Evolutionary conservation across 2,888 invertebrate genomes (phyloP).

Genomic region (Drosophila koepferae): DNA sequence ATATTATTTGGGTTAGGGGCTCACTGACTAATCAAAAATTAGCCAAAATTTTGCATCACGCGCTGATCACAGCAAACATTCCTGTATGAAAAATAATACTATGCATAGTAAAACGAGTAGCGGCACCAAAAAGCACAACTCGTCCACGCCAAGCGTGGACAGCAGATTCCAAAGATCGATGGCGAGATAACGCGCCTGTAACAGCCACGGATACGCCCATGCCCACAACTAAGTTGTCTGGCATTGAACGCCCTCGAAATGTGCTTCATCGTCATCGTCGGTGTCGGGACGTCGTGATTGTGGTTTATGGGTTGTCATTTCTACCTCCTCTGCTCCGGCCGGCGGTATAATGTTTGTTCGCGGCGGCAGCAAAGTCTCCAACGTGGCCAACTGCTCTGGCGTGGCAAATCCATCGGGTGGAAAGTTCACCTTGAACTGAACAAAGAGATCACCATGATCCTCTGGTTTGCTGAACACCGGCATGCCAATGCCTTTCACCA

Average conservation of each 20-base stretch:
- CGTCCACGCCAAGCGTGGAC: constrained; percentile 61
- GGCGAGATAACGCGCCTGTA: constrained; percentile 59
- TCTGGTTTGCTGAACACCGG: constrained; percentile 93
- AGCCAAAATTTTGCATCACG: constrained; percentile 53
- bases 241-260: constrained; percentile 80
- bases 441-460: constrained; percentile 93
- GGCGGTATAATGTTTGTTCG: constrained; percentile 90
- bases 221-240: constrained; percentile 79
- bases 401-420: constrained; percentile 92
- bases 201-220: constrained; percentile 60
- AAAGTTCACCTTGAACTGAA: constrained; percentile 94
- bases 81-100: constrained; percentile 74
- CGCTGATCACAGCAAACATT: constrained; percentile 71
- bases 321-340: constrained; percentile 93
- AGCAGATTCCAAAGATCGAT: constrained; percentile 57
- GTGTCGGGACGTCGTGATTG: constrained; percentile 62
- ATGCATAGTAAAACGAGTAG: constrained; percentile 73
- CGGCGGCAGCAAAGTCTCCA: constrained; percentile 91
- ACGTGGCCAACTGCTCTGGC: constrained; percentile 88
- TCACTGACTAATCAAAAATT: constrained; percentile 9
- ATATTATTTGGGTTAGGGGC: constrained; percentile 9
- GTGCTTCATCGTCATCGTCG: constrained; percentile 78
- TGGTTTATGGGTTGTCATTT: constrained; percentile 91
- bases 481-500: constrained; percentile 95
- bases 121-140: constrained; percentile 71